Evolutionary conservation across 2,113 vertebrate species (phyloP), one percentile per base, ranked within the genome.

Genomic region (Corythornis madagascariensis): DNA sequence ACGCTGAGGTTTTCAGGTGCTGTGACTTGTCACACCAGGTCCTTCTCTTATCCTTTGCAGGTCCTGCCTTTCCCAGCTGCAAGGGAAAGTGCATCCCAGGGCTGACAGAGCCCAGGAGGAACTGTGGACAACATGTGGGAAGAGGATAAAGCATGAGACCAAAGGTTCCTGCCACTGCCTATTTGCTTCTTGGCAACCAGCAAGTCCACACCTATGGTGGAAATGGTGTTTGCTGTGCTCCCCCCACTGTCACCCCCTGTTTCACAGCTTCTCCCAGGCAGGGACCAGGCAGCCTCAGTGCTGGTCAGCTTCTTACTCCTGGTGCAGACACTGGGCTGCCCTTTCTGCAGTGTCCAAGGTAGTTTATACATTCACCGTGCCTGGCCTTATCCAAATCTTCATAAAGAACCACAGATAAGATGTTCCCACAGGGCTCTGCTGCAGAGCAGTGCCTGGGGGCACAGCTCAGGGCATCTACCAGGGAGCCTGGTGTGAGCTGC

Each of bases 251-350:
- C 60, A 25, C 6, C 17, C 53, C 5, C 6, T 5, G 29, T 14
- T n/a, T 26, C 78, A 50, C 19, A 12, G 16, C 60, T 17, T 22
- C 80, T 47, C 40, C 56, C 48, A 7, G 21, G 28, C 29, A 22
- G 24, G 31, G 61, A 29, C 56, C 0, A 0, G 4, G 38, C 8
- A 25, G 31, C 9, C 3, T 18, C 26, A 7, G 1, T 4, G 19
- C 38, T 10, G 17, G 7, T 16, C 5, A 1, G 20, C 42, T 3
- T 60, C 50, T 29, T 22, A 43, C 57, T 35, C 21, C 40, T 2
- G 1, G 17, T 8, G 47, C 35, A 64, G 55, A 11, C 25, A 2
- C 11, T 40, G 81, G 5, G 15, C 13, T 18, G 38, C n/a, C 59
- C 25, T 4, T 20, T 26, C 64, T 2, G 1, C 50, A 8, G 43